Base-by-base conservation (phyloP, 1,140 invertebrate genomes). In the Lepidotrigona ventralis region DNA sequence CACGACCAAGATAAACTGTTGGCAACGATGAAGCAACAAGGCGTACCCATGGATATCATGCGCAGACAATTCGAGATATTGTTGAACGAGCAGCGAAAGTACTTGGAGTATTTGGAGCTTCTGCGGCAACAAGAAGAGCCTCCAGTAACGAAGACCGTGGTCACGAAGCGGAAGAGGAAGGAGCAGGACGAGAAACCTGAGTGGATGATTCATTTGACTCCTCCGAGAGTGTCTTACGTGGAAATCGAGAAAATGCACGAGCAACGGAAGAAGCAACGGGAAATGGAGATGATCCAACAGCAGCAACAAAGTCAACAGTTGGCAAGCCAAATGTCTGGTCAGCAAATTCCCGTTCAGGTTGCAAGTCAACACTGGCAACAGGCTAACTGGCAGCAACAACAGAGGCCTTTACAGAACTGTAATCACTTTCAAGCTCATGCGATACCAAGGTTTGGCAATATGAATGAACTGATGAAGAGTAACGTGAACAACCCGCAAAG, bases 181-280 rank as follows among this genome's bases (percentile, higher is more conserved):
- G 53, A 79, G 6, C 58, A 64, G 0, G 89, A 93, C 19, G 91
- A 89, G 15, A 93, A 93, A 68, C 92, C 91, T 3, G 90, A 92
- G 19, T 93, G 92, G 92, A 93, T 93, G 92, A 14, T 82, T 12
- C 91, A 91, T 19, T 86, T 93, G 2, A 93, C 92, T 0, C 92
- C 92, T 11, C 76, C 89, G 11, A 79, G 88, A 14, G 83, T 91
- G n/a, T 84, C 92, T 26, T 91, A 91, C 23, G 56, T 74, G 15
- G 86, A 89, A 17, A 26, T 90, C 14, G 87, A 90, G 51, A 90
- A 77, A 70, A 64, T 89, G 58, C 76, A 76, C 5, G 12, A 68
- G 15, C 56, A 86, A 19, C 53, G 63, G 56, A 83, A 39, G 5
- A 71, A 39, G 26, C 76, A 83, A 11, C 68, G 33, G 3, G 74